Percentiles rank a stretch among this genome's conserved stretches.
Evolutionary conservation across 1,140 invertebrate genomes (phyloP).

Genomic region (Hermetia illucens): DNA sequence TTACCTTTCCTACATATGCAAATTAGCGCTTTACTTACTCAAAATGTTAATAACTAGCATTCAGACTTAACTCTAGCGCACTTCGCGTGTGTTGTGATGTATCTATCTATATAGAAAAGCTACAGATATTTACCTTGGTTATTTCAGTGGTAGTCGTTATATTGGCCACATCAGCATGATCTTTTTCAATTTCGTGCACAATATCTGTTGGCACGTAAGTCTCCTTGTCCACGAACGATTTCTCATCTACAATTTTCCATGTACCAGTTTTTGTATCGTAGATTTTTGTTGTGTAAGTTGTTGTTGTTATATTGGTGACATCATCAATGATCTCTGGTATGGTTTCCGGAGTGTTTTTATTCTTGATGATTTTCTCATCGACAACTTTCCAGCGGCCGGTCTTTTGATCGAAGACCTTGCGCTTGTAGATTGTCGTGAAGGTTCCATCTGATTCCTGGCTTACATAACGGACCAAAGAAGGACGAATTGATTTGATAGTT

Average conservation of each 20-base stretch:
- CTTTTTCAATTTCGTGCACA: constrained; percentile 30
- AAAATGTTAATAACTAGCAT: not conserved
- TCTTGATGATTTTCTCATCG: constrained; percentile 26
- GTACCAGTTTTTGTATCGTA: constrained; percentile 27
- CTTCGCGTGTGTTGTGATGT: not conserved
- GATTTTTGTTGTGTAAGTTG: constrained; percentile 30
- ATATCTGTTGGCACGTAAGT: constrained; percentile 30
- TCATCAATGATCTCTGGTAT: constrained; percentile 30
- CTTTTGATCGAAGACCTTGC: constrained; percentile 26
- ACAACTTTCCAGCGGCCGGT: constrained; percentile 28
- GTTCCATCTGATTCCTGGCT: constrained; percentile 25
- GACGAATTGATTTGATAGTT: constrained; percentile 7
- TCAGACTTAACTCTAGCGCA: not conserved
- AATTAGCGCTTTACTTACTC: no score
- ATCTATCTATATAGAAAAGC: not conserved
- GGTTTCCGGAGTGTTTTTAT: constrained; percentile 12
- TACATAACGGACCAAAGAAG: constrained; percentile 26
- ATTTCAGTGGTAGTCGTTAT: constrained; percentile 31
- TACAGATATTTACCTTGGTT: constrained; percentile 22
- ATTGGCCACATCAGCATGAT: constrained; percentile 31
- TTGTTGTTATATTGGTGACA: constrained; percentile 30
- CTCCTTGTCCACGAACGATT: constrained; percentile 26
- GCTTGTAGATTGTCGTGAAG: constrained; percentile 26
- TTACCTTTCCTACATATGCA: no score
- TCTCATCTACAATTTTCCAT: constrained; percentile 29